Evolutionary conservation across 2,888 invertebrate species (phyloP).

Genomic region (Pimpla rufipes): DNA sequence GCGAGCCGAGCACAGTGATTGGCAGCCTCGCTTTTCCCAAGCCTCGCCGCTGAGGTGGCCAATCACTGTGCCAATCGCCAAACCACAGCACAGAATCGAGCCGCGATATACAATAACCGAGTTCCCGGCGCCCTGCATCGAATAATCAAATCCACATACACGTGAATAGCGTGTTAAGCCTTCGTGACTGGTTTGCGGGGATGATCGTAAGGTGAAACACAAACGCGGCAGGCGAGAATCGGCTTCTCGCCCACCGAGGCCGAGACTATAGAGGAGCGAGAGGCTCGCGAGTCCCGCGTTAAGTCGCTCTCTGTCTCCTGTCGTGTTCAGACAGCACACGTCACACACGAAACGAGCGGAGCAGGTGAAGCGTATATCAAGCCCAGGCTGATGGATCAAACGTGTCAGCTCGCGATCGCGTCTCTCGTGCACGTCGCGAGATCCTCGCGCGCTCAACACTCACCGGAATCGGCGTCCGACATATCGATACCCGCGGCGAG

Average conservation of each 20-base stretch:
- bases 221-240: slow-evolving; percentile 29
- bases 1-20: not conserved
- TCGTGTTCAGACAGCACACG: slow-evolving; percentile 67
- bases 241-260: slow-evolving; percentile 12
- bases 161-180: slow-evolving; percentile 36
- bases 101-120: not conserved
- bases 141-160: slow-evolving; percentile 26
- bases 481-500: slow-evolving; percentile 73
- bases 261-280: not conserved
- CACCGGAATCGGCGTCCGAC: slow-evolving; percentile 80
- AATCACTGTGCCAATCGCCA: not conserved
- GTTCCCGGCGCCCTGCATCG: not conserved
- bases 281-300: not conserved
- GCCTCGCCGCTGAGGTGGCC: not conserved
- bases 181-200: slow-evolving; percentile 53
- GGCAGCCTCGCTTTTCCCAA: not conserved
- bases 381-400: slow-evolving; percentile 21
- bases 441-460: slow-evolving; percentile 44
- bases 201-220: not conserved
- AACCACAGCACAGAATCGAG: not conserved
- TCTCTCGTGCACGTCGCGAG: not conserved
- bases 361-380: slow-evolving; percentile 24
- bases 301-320: slow-evolving; percentile 51
- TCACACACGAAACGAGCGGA: slow-evolving; percentile 62
- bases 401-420: not conserved